These are phyloP conservation scores for Sebastes ruberrimus DNA, from an alignment of 2,797 vertebrate genomes.

Conservation along the genomic window DNA sequence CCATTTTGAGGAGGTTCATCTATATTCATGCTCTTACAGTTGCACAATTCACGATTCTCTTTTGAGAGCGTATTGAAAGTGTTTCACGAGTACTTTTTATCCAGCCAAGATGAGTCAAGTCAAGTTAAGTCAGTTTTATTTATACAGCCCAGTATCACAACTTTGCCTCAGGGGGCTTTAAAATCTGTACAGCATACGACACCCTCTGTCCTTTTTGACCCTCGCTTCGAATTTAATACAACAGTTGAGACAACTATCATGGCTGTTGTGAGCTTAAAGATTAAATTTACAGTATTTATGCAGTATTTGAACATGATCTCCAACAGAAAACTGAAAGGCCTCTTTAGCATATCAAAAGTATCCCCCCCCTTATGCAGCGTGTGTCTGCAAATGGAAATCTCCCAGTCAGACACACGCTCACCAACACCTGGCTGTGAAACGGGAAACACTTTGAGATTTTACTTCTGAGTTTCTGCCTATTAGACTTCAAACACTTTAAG, in stretches of 20 bases:
- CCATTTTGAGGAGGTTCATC: background rate
- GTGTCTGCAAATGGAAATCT: slow-evolving; percentile 19
- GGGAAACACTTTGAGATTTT: slow-evolving; percentile 1
- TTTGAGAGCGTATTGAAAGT: background rate
- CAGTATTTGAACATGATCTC: background rate
- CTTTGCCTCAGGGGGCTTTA: too few species aligned
- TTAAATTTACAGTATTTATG: background rate
- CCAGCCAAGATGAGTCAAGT: background rate
- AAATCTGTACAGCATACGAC: too few species aligned
- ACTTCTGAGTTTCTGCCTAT: slow-evolving; percentile 17
- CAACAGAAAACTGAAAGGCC: background rate
- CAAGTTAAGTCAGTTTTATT: too few species aligned
- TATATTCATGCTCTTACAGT: background rate
- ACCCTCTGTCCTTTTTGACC: too few species aligned
- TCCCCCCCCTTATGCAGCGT: background rate
- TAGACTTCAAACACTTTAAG: slow-evolving; percentile 27
- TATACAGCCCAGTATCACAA: too few species aligned
- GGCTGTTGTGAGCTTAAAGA: background rate
- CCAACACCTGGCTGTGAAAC: slow-evolving; percentile 21
- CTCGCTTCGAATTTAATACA: background rate
- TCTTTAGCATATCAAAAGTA: slow-evolving; percentile 30
- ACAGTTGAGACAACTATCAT: background rate
- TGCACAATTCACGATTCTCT: background rate
- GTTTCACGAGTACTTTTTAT: background rate
- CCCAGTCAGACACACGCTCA: background rate